Percentiles rank a stretch among this genome's conserved stretches.
Conservation (phyloP, 1,140 invertebrate species). For the Drosophila sproati region DNA sequence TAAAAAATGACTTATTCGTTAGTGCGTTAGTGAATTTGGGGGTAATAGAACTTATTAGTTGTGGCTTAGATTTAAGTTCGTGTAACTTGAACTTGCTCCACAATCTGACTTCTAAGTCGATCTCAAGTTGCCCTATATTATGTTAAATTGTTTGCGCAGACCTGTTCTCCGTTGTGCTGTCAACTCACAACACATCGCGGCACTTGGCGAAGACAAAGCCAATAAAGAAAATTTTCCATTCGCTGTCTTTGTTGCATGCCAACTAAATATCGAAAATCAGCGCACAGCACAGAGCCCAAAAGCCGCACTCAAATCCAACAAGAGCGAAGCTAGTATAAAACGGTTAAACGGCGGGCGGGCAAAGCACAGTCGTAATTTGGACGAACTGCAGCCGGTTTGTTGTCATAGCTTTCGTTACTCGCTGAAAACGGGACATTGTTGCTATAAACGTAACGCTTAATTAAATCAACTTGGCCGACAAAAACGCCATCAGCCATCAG, state of each 20-base stretch:
- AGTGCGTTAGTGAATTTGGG: no score
- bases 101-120: no score
- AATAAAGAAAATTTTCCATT: slow-evolving; percentile 45
- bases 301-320: neutral
- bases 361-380: slow-evolving; percentile 42
- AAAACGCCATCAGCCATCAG: neutral
- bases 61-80: no score
- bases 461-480: slow-evolving; percentile 7
- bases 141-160: no score
- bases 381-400: slow-evolving; percentile 23
- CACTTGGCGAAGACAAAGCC: slow-evolving; percentile 8
- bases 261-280: slow-evolving; percentile 14
- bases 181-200: slow-evolving; percentile 31
- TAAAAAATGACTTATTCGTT: no score
- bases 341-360: slow-evolving; percentile 17
- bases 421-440: slow-evolving; percentile 12
- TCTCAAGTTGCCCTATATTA: no score
- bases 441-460: slow-evolving; percentile 14
- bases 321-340: slow-evolving; percentile 41
- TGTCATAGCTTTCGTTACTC: neutral
- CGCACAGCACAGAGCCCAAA: neutral
- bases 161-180: neutral
- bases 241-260: slow-evolving; percentile 29
- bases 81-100: no score
- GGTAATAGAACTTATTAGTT: no score